Base-by-base conservation (phyloP, 2,113 vertebrate species). In the Nesoenas mayeri region DNA sequence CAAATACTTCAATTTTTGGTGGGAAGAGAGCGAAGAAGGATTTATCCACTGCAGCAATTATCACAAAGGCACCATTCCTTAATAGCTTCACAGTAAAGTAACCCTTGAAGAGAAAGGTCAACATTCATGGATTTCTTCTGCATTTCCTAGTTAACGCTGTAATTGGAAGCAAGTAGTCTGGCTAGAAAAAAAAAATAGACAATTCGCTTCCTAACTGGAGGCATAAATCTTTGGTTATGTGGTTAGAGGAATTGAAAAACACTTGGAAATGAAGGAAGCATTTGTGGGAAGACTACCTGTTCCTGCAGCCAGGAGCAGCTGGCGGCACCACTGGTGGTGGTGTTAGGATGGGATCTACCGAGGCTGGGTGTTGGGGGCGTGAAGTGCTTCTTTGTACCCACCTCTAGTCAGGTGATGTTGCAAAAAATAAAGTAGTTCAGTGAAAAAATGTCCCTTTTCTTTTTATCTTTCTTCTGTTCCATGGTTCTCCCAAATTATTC, bases 161-260 rank as follows among this genome's bases (percentile, higher is more conserved):
- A 74, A 78, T 57, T 94, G 64, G 51, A 67, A 95, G 57, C 34
- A 81, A 62, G 47, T 17, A 51, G 48, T 54, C 42, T 81, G 48
- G 26, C 42, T 67, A 69, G n/a, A 9, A 31, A 38, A 56, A 53
- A 78, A 40, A 67, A 77, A 21, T 2, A 67, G 34, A 34, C 60
- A 77, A 25, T 79, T 92, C 3, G 0, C 15, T 47, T 61, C 0
- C 26, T 67, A 56, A 89, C 71, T 71, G 64, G 72, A 78, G 79
- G 31, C 56, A 34, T 78, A 74, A 95, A 44, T 71, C 54, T 91
- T 77, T 48, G 92, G 75, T 86, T 73, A 24, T 80, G 92, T 80
- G 96, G 88, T 88, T 74, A 66, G 72, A 85, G 62, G 81, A 70
- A 31, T 54, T 73, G 79, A 79, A 77, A 38, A 96, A 56, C 58